These are phyloP conservation scores for Crotalus horridus DNA, from an alignment of 2,113 vertebrate species.

Conservation along the genomic window DNA sequence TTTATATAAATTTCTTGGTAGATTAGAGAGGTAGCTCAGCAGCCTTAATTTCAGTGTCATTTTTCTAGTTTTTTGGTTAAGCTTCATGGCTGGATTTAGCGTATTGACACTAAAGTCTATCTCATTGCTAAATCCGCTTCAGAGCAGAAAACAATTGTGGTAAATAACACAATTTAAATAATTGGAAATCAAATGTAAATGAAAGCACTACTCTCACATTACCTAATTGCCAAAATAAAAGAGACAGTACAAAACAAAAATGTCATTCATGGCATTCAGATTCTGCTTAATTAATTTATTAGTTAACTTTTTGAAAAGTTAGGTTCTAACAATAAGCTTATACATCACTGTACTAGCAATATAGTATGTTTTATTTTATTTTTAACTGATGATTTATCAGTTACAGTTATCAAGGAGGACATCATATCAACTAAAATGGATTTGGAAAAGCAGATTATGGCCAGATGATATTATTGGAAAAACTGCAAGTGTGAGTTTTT, in stretches of 20 bases:
- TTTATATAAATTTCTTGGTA: conserved; percentile 58
- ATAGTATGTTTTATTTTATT: neutral
- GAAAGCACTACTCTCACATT: conserved; percentile 34
- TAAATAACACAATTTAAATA: conserved; percentile 50
- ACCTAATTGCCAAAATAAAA: conserved; percentile 27
- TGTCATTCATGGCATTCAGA: conserved; percentile 6
- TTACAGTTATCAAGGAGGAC: conserved; percentile 8
- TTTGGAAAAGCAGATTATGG: neutral
- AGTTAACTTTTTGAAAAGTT: neutral
- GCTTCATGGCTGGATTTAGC: conserved; percentile 53
- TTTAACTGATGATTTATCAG: conserved; percentile 25
- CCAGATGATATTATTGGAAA: conserved; percentile 21
- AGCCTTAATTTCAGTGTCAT: conserved; percentile 59
- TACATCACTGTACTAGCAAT: conserved; percentile 10
- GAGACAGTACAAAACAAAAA: conserved; percentile 38
- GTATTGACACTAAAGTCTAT: conserved; percentile 48
- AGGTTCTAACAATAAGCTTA: conserved; percentile 29
- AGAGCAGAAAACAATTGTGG: conserved; percentile 40
- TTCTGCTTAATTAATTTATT: conserved; percentile 16
- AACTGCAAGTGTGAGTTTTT: conserved; percentile 11
- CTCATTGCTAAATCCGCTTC: conserved; percentile 54
- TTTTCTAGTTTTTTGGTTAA: conserved; percentile 63
- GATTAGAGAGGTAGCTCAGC: conserved; percentile 55
- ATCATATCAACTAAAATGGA: conserved; percentile 24
- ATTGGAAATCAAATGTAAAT: conserved; percentile 50